Base-by-base conservation (phyloP, 2,797 vertebrate genomes). In the Emydoidea blandingii region DNA sequence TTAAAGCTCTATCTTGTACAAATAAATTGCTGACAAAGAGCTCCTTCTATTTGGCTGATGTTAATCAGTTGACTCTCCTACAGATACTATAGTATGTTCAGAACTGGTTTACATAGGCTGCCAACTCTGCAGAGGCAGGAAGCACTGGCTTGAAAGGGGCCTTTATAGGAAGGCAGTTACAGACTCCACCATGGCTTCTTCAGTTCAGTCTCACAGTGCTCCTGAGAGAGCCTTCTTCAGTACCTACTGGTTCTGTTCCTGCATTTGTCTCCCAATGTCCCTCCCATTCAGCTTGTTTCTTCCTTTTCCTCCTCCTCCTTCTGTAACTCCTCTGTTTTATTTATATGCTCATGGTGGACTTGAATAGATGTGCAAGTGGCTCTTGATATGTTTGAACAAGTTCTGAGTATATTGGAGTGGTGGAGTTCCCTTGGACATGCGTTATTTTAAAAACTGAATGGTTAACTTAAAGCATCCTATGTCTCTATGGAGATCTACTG, bases 261-360 rank as follows among this genome's bases (percentile, higher is more conserved):
- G n/a, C 31, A 19, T 72, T 65, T 50, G 44, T 44, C 50, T 15
- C 62, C 23, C 1, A 1, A 54, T 34, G 34, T 3, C 4, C 11
- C 12, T 86, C 74, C 34, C 34, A 47, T 8, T 47, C 23, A 79
- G 54, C 16, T 5, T 72, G 15, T 7, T 5, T 21, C 4, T 68
- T 37, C 52, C 44, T 86, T 5, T 47, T 4, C 6, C 23, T n/a
- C 76, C 25, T 54, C 72, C 31, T 21, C 16, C 8, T 54, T 65
- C 62, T 57, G 56, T 27, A 68, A 23, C 37, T 27, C 44, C 62
- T 80, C 5, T 19, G 5, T 81, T 90, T 68, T 59, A 53, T 72
- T 50, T 81, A 19, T 68, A 62, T 0, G 0, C 6, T 56, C 47
- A 62, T 0, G 0, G 29, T 29, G 79, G 41, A 31, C 79, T 44